Base-by-base conservation (phyloP, 1,140 invertebrate species). In the Ptiloglossa arizonensis region DNA sequence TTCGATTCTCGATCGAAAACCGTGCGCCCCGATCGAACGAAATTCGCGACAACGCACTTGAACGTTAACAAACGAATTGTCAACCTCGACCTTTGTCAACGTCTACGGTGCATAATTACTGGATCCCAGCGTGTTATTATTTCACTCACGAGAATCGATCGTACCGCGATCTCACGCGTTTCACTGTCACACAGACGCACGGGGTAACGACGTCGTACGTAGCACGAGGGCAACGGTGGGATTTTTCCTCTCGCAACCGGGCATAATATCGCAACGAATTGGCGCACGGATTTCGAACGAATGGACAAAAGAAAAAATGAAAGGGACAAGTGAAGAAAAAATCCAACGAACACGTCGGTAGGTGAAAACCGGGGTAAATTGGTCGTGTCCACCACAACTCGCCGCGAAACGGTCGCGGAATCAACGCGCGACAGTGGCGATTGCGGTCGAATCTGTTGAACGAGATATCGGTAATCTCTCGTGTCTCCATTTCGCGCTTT, bases 391-490 rank as follows among this genome's bases (percentile, higher is more conserved):
- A 11, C 41, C 13, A n/a, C n/a, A 24, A 29, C 41, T 27, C 29
- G 6, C 2, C 38, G 46, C 6, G 27, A 6, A 24, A 24, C 56
- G 41, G 32, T 4, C 24, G 41, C 24, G 32, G 29, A 50, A 62
- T 56, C 11, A 59, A 70, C 27, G 68, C 50, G 24, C 54, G 35
- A 17, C 52, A 62, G 9, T n/a, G 59, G 13, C 32, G 44, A 72
- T 74, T 38, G 35, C n/a, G 24, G 60, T 74, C 38, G 50, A 56
- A 54, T 50, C 15, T 56, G 50, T 44, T n/a, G n/a, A n/a, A 24
- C 35, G 60, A 75, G 72, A 75, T 75, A 75, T 38, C 64, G n/a
- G 19, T 48, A 75, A 68, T 75, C 52, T 56, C 50, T 35, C 15
- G 15, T 35, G 15, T 57, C 44, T 72, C 41, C n/a, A 29, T 27